Evolutionary conservation across 1,140 invertebrate genomes (phyloP).

Genomic region (Drosophila punjabiensis): DNA sequence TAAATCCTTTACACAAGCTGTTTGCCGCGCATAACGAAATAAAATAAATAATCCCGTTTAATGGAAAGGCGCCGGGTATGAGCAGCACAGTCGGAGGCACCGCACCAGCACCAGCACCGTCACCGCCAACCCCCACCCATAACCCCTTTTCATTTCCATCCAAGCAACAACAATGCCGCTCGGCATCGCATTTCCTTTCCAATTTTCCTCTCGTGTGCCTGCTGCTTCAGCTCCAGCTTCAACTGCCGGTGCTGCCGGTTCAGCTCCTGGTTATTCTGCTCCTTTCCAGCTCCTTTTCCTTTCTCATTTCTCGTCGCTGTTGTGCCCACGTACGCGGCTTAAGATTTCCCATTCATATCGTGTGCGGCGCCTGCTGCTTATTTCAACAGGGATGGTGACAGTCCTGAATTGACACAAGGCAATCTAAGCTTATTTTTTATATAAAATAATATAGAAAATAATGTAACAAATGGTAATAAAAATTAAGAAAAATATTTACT

Average conservation of each 20-base stretch:
- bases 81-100: constrained; percentile 22
- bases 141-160: constrained; percentile 20
- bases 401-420: constrained; percentile 2
- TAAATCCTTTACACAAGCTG: constrained; percentile 81
- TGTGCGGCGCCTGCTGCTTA: constrained; percentile 43
- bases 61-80: constrained; percentile 56
- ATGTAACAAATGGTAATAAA: background rate
- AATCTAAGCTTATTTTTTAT: background rate
- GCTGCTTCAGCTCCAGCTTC: constrained; percentile 4
- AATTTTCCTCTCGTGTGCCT: constrained; percentile 63
- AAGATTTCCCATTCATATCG: constrained; percentile 80
- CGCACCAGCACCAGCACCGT: background rate
- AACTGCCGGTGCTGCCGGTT: background rate
- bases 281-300: constrained; percentile 39
- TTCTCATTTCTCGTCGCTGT: constrained; percentile 38
- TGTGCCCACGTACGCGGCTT: constrained; percentile 71
- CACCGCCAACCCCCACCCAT: background rate
- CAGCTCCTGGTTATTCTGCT: constrained; percentile 34
- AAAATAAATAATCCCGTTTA: constrained; percentile 82
- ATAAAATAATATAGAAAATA: background rate
- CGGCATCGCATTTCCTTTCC: constrained; percentile 69
- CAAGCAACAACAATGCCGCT: constrained; percentile 40
- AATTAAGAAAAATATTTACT: too few relatives aligned
- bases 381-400: constrained; percentile 45
- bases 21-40: constrained; percentile 81